Conservation (phyloP, 1,140 invertebrate species). For the Pogonognathellus flavescens region DNA sequence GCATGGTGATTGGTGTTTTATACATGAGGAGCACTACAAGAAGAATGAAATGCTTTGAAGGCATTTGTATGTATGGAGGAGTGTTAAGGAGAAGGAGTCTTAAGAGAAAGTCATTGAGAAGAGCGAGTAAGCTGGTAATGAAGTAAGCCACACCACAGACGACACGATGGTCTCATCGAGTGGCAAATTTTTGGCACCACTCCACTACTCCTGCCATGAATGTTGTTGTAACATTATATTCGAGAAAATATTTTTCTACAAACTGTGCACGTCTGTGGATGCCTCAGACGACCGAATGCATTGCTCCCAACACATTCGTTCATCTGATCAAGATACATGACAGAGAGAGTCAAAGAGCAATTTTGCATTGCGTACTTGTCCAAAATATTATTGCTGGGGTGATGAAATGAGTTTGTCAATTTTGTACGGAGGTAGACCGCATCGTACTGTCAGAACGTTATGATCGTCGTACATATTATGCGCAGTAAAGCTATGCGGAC, state of each 20-base stretch:
- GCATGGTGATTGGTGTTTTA: too few species aligned
- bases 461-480: too few species aligned
- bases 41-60: background rate
- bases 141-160: conserved; percentile 37
- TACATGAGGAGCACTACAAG: too few species aligned
- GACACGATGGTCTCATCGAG: conserved; percentile 14
- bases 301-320: background rate
- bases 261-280: conserved; percentile 24
- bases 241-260: conserved; percentile 34
- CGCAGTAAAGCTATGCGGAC: too few species aligned
- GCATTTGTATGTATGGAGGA: background rate
- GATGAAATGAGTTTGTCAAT: conserved; percentile 38
- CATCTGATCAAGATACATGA: conserved; percentile 12
- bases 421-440: too few species aligned
- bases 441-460: too few species aligned
- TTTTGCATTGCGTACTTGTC: background rate
- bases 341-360: background rate
- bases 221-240: conserved; percentile 53
- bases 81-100: background rate
- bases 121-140: background rate
- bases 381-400: background rate
- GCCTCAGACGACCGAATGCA: background rate
- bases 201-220: conserved; percentile 40
- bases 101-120: conserved; percentile 16
- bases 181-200: conserved; percentile 33